phyloP scores from a whole-genome alignment of 2,888 invertebrate species.

The Molanna angustata region DNA sequence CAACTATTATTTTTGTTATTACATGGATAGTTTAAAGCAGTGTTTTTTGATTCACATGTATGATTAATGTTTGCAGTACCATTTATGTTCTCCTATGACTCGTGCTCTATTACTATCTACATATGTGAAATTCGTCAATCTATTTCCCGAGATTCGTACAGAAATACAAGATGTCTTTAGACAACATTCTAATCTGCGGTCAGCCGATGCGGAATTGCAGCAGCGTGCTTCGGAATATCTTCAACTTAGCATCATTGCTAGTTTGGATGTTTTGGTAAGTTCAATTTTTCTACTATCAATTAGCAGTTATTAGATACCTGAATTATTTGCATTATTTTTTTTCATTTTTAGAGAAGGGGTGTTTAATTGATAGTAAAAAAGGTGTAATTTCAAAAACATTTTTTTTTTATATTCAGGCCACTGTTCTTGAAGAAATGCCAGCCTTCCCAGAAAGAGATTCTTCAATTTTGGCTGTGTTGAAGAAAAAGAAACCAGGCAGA shows the following conservation, averaged over 20 bases:
- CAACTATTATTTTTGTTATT: too few relatives aligned
- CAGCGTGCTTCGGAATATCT: conserved; percentile 98
- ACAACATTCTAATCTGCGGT: conserved; percentile 92
- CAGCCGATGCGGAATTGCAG: conserved; percentile 97
- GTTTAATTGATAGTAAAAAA: too few relatives aligned
- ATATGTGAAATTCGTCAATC: conserved; percentile 98
- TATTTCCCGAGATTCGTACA: conserved; percentile 97
- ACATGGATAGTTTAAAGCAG: too few relatives aligned
- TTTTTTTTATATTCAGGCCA: conserved; percentile 59
- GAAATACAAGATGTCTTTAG: conserved; percentile 94
- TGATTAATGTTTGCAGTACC: conserved; percentile 75
- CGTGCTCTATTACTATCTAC: conserved; percentile 94
- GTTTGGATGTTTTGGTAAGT: conserved; percentile 87
- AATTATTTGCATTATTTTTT: too few relatives aligned
- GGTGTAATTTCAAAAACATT: background rate
- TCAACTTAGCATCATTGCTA: conserved; percentile 92
- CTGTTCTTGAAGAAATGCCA: conserved; percentile 99
- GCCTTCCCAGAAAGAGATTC: conserved; percentile 99
- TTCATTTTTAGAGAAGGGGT: too few relatives aligned
- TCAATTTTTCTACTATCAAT: too few relatives aligned
- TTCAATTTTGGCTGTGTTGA: conserved; percentile 94
- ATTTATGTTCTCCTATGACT: conserved; percentile 95
- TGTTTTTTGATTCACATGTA: too few relatives aligned
- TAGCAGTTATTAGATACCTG: too few relatives aligned
- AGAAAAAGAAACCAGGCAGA: conserved; percentile 96